Percentiles rank a stretch among this genome's conserved stretches.
Evolutionary conservation across 2,797 vertebrate genomes (phyloP).

Genomic region (Anolis apletophallus): DNA sequence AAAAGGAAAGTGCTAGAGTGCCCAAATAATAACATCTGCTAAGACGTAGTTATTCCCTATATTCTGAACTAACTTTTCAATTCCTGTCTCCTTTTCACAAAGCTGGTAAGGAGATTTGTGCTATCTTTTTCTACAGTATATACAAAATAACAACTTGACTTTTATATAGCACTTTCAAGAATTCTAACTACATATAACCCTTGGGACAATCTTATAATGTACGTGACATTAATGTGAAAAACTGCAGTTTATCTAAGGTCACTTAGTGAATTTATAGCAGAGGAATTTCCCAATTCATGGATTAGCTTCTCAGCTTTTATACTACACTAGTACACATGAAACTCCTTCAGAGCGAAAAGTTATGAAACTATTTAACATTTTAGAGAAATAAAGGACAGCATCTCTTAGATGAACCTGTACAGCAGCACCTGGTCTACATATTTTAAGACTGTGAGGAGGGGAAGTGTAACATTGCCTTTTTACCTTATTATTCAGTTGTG

Average conservation of each 20-base stretch:
- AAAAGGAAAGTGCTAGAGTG: background rate
- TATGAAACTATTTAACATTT: background rate
- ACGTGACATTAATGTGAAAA: background rate
- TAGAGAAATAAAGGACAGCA: background rate
- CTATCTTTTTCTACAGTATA: background rate
- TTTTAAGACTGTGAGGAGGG: fast-evolving
- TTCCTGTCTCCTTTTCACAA: background rate
- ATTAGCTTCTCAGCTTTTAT: no score
- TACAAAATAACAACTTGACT: background rate
- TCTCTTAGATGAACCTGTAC: background rate
- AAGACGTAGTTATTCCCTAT: background rate
- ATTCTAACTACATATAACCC: background rate
- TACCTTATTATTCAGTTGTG: constrained; percentile 98
- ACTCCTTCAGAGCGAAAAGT: background rate
- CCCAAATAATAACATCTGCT: background rate
- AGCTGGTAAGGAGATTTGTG: background rate
- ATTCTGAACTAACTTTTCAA: background rate
- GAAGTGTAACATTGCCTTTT: background rate
- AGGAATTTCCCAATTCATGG: background rate
- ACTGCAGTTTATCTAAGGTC: background rate
- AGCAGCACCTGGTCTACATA: background rate
- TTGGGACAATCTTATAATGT: background rate
- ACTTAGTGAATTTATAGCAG: background rate
- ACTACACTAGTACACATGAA: background rate
- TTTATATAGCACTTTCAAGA: background rate